Evolutionary conservation across 2,113 vertebrate genomes (phyloP).

Genomic region (Eurystomus gularis): DNA sequence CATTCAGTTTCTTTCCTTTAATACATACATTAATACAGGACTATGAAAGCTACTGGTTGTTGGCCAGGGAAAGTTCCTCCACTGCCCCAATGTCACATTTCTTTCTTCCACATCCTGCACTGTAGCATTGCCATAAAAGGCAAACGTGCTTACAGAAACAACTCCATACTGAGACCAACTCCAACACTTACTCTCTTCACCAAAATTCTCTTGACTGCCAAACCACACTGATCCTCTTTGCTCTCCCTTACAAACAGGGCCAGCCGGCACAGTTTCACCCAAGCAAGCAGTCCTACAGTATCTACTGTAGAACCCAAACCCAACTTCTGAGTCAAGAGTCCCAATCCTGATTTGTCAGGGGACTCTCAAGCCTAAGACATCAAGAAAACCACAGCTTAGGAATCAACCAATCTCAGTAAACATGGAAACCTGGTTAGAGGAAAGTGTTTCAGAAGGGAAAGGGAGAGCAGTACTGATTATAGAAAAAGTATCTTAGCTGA

Average conservation of each 20-base stretch:
- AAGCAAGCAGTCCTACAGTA: background rate
- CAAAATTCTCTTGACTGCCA: background rate
- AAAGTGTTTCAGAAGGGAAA: background rate
- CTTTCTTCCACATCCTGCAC: background rate
- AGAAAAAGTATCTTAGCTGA: background rate
- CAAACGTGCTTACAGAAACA: background rate
- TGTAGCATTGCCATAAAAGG: background rate
- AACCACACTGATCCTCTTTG: background rate
- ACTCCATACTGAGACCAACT: background rate
- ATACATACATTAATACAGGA: background rate
- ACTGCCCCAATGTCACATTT: background rate
- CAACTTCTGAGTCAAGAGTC: background rate
- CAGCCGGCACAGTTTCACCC: background rate
- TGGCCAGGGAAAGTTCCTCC: background rate
- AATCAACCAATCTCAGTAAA: background rate
- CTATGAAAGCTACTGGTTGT: background rate
- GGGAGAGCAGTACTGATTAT: background rate
- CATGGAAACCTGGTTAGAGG: background rate
- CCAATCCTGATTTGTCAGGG: background rate
- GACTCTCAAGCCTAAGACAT: background rate
- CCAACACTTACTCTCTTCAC: background rate
- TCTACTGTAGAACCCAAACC: background rate
- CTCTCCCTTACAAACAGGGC: background rate
- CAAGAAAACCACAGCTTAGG: background rate
- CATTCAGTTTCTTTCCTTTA: background rate